phyloP scores from a whole-genome alignment of 1,140 invertebrate species.

The Drosophila pectinifera region DNA sequence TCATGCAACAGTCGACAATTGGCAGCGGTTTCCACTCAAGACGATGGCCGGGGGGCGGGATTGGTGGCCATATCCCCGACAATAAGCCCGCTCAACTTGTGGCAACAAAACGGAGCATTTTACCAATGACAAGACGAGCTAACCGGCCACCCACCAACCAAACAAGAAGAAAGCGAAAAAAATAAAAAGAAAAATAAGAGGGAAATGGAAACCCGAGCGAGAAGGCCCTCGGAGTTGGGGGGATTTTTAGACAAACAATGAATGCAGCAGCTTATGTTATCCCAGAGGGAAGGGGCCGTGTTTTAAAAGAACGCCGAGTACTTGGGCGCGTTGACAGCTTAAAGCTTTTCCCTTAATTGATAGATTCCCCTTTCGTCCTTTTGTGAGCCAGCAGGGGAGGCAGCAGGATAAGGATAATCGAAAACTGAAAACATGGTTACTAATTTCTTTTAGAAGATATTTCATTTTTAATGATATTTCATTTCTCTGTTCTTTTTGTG shows the following conservation, averaged over 20 bases:
- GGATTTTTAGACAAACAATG: slow-evolving; percentile 66
- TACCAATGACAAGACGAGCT: slow-evolving; percentile 67
- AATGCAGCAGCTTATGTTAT: slow-evolving; percentile 40
- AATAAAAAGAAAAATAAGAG: slow-evolving; percentile 13
- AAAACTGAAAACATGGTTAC: no score
- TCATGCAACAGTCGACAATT: slow-evolving; percentile 79
- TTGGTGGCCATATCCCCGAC: slow-evolving; percentile 14
- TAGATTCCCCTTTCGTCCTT: slow-evolving; percentile 50
- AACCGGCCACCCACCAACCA: slow-evolving; percentile 31
- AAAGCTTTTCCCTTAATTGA: slow-evolving; percentile 68
- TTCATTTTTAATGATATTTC: no score
- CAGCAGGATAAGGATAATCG: no score
- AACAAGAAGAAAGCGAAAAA: slow-evolving; percentile 1
- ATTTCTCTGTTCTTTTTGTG: no score
- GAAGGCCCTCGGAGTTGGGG: neutral
- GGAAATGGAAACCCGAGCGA: slow-evolving; percentile 25
- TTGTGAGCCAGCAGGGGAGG: neutral
- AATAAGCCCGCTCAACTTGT: slow-evolving; percentile 64
- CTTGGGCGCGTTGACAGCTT: slow-evolving; percentile 62
- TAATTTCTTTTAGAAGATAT: no score
- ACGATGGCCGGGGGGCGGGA: neutral
- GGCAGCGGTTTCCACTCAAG: slow-evolving; percentile 52
- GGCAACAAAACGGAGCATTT: slow-evolving; percentile 46
- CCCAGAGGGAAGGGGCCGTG: slow-evolving; percentile 7
- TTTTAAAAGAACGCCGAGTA: slow-evolving; percentile 25